Conservation (phyloP, 2,113 vertebrate species). For the Upupa epops region DNA sequence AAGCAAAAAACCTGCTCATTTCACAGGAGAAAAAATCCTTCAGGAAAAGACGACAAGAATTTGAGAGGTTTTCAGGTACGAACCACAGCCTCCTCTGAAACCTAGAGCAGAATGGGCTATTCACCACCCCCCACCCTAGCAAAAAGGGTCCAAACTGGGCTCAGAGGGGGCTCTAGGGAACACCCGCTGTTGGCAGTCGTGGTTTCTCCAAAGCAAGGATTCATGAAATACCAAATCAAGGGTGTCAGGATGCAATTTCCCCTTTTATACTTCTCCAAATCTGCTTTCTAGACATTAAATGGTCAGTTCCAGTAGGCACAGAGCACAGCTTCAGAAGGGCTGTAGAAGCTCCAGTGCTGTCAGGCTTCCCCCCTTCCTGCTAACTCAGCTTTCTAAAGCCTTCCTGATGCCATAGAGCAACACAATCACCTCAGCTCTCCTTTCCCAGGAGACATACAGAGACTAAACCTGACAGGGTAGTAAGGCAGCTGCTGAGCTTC, state of each 20-base stretch:
- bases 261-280: not conserved
- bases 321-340: not conserved
- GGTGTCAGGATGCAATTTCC: not conserved
- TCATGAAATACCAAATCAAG: not conserved
- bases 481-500: not conserved
- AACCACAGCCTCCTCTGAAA: not conserved
- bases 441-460: not conserved
- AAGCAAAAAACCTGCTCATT: not conserved
- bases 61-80: not conserved
- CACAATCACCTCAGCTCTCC: not conserved
- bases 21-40: not conserved
- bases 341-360: not conserved
- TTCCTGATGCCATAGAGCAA: not conserved
- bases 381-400: not conserved
- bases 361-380: fast-evolving
- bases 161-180: not conserved
- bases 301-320: not conserved
- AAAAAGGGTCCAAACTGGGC: not conserved
- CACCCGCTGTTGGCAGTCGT: not conserved
- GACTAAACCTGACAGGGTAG: fast-evolving
- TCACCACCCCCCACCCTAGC: not conserved
- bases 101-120: not conserved
- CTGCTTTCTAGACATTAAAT: not conserved
- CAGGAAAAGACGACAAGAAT: not conserved
- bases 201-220: not conserved